These are phyloP conservation scores for Protobothrops mucrosquamatus DNA, from an alignment of 2,113 vertebrate species.

Conservation along the genomic window DNA sequence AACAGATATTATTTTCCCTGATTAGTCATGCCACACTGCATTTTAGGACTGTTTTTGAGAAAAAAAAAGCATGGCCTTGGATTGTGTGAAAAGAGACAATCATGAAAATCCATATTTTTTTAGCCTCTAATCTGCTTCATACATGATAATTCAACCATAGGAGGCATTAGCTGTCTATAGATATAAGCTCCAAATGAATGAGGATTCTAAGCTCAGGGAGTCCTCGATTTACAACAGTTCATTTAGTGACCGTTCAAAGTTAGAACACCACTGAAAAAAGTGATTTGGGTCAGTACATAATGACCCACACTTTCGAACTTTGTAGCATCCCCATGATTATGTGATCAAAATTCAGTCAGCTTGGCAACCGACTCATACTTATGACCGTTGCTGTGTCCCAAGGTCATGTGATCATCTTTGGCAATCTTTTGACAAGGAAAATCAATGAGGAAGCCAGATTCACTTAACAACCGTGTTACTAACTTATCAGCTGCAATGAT, in stretches of 20 bases:
- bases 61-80: neutral
- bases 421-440: neutral
- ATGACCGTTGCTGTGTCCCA: neutral
- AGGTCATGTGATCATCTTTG: neutral
- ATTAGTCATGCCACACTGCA: neutral
- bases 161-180: neutral
- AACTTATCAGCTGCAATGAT: neutral
- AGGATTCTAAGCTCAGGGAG: neutral
- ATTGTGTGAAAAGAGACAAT: neutral
- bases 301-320: neutral
- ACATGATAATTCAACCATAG: too few species aligned
- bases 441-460: neutral
- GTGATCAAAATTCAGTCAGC: neutral
- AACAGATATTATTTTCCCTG: fast-evolving
- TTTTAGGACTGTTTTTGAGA: neutral
- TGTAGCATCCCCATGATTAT: neutral
- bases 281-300: too few species aligned
- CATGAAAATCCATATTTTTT: neutral
- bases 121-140: neutral
- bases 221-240: too few species aligned
- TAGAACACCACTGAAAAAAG: neutral
- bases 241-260: neutral
- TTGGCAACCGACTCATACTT: neutral
- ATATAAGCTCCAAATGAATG: neutral
- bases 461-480: neutral